Evolutionary conservation across 2,113 vertebrate species (phyloP).

Genomic region (Rhynchopsitta pachyrhyncha): DNA sequence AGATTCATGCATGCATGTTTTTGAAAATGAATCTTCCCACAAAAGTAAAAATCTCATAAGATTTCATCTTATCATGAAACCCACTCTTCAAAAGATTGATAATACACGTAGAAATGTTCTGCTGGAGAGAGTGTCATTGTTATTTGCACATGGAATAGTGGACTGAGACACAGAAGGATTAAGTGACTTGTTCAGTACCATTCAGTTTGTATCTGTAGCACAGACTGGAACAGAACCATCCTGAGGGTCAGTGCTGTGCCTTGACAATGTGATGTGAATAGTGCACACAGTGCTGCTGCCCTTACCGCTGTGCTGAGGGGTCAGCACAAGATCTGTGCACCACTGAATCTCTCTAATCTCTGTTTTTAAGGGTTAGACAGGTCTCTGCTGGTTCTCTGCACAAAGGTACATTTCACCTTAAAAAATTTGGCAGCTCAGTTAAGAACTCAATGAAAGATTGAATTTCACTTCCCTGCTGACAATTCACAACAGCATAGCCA

Average conservation of each 20-base stretch:
- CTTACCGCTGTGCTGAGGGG: neutral
- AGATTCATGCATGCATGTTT: neutral
- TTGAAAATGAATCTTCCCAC: neutral
- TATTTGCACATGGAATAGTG: neutral
- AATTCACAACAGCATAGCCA: neutral
- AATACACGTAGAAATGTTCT: neutral
- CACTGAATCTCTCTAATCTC: neutral
- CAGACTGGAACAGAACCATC: neutral
- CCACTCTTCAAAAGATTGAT: neutral
- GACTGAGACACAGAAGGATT: neutral
- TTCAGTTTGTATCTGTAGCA: neutral
- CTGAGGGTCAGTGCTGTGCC: neutral
- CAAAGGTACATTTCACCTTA: neutral
- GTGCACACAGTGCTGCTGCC: neutral
- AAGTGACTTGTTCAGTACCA: neutral
- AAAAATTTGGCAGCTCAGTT: neutral
- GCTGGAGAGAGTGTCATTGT: neutral
- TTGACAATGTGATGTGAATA: neutral
- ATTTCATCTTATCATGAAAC: neutral
- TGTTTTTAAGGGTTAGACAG: neutral
- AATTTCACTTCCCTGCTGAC: neutral
- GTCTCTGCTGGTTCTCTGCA: neutral
- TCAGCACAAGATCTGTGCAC: neutral
- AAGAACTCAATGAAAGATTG: neutral
- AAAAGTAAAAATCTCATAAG: neutral